phyloP scores from a whole-genome alignment of 2,888 invertebrate species.

The Lasiommata megera region DNA sequence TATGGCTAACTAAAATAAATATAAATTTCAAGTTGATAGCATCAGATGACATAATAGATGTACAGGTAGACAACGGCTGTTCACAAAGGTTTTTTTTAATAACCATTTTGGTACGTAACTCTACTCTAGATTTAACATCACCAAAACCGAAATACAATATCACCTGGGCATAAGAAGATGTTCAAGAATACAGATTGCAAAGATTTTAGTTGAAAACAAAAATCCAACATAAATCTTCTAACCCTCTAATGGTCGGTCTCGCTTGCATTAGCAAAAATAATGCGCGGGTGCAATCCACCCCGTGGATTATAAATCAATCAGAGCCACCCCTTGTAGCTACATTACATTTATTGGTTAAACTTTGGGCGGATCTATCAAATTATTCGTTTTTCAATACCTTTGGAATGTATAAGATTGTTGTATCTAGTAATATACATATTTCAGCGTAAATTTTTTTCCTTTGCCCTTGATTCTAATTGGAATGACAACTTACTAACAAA shows the following conservation, averaged over 20 bases:
- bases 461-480: neutral
- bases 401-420: neutral
- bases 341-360: slow-evolving; percentile 47
- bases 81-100: no score
- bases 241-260: slow-evolving; percentile 62
- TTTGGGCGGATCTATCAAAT: slow-evolving; percentile 28
- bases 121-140: no score
- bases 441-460: neutral
- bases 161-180: no score
- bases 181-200: neutral
- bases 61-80: no score
- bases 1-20: no score
- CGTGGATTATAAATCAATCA: slow-evolving; percentile 60
- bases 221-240: slow-evolving; percentile 44
- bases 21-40: no score
- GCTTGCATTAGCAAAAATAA: slow-evolving; percentile 65
- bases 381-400: slow-evolving; percentile 10
- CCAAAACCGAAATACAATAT: neutral
- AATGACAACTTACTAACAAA: no score
- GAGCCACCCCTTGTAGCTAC: slow-evolving; percentile 38
- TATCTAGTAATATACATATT: neutral
- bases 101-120: no score
- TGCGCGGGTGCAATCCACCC: slow-evolving; percentile 46
- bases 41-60: no score
- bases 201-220: neutral